Base-by-base conservation (phyloP, 2,797 vertebrate genomes). In the Tragelaphus eurycerus region DNA sequence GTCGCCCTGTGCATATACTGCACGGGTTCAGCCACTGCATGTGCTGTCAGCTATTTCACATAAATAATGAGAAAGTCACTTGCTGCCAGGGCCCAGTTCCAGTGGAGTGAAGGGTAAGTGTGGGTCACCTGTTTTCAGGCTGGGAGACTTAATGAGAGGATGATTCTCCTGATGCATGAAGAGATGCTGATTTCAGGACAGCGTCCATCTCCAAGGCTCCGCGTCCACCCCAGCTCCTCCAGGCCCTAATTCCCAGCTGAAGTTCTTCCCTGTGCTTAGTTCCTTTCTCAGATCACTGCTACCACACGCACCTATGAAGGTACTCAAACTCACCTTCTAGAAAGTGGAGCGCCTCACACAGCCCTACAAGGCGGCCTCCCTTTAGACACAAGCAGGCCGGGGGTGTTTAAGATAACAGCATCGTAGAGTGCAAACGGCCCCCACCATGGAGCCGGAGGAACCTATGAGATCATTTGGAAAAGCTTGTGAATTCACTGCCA, bases 11-110 rank as follows among this genome's bases (percentile, higher is more conserved):
- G 97, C 98, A 96, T 97, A 95, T 71, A 97, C 98, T 98, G 98
- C 96, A 79, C 85, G 1, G 88, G 97, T 97, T 98, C 98, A 98
- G 98, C 98, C 98, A 96, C 95, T 98, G 93, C 95, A 54, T 95
- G 97, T 97, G 91, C 97, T 97, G 90, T 96, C 98, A 98, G 98
- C 98, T 98, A 98, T 95, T 98, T 98, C 98, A 96, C 96, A 98
- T 98, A 98, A 99, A 99, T 98, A 98, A 98, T 98, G 98, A 98
- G 98, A 97, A 98, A 97, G 97, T 97, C 90, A 93, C 97, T 54
- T 96, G 95, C 97, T 98, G 97, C 98, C 97, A 98, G 90, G 98
- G 95, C 95, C 97, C 98, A 97, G 98, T 98, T 98, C 98, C 98
- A 96, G 98, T 97, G 97, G 96, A 98, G 97, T 96, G 98, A 98